Evolutionary conservation across 1,140 invertebrate genomes (phyloP).

Genomic region (Vanessa atalanta): DNA sequence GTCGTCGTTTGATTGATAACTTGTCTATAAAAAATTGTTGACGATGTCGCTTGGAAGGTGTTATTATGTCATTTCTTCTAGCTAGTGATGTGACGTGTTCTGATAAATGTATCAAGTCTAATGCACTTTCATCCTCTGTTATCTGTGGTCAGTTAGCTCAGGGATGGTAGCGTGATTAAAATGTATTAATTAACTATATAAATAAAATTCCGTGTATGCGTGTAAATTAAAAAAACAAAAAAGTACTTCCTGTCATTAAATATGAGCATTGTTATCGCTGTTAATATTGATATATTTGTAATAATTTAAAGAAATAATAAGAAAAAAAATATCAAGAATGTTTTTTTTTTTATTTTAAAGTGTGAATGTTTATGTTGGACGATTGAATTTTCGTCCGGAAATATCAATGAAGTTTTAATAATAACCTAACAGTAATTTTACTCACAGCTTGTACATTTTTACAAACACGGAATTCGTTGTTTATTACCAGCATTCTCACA

Average conservation of each 20-base stretch:
- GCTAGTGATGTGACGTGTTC: conserved; percentile 46
- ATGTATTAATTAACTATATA: too few relatives aligned
- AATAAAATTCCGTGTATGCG: too few relatives aligned
- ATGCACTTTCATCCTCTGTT: conserved; percentile 45
- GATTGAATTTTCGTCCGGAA: neutral
- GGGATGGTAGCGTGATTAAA: too few relatives aligned
- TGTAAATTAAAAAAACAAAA: neutral
- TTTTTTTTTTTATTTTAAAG: neutral
- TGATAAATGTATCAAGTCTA: conserved; percentile 65
- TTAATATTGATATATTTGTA: neutral
- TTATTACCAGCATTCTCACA: conserved; percentile 2
- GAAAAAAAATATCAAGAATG: neutral
- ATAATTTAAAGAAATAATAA: neutral
- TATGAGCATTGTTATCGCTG: neutral
- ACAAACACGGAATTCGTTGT: conserved; percentile 16
- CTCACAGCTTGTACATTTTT: conserved; percentile 14
- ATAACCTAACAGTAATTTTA: neutral
- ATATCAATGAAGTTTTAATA: conserved; percentile 5
- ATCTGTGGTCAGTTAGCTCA: conserved; percentile 30
- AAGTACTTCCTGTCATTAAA: neutral
- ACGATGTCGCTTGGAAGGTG: conserved; percentile 52
- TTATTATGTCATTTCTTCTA: conserved; percentile 66
- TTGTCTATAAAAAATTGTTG: conserved; percentile 58
- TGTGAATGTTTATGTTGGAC: neutral
- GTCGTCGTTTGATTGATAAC: conserved; percentile 66